These are phyloP conservation scores for Tipula unca DNA, from an alignment of 2,888 invertebrate genomes.

Conservation along the genomic window DNA sequence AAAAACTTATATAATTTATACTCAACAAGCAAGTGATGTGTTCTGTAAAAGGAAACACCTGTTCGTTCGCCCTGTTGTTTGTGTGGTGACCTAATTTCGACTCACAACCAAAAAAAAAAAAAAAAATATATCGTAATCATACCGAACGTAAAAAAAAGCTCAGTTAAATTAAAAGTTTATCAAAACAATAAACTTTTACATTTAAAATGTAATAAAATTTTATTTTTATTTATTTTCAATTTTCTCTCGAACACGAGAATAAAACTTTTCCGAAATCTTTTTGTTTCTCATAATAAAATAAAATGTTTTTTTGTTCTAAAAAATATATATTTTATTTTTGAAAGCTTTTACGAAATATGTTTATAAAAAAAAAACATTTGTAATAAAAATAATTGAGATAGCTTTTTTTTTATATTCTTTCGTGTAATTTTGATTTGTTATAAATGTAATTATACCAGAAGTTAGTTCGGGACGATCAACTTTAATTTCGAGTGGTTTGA, in stretches of 20 bases:
- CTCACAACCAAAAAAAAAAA: background rate
- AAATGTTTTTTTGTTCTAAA: background rate
- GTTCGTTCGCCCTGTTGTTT: background rate
- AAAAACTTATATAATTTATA: background rate
- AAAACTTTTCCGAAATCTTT: background rate
- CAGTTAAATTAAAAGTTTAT: slow-evolving; percentile 2
- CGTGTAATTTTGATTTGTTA: background rate
- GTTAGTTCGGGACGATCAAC: background rate
- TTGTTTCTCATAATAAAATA: background rate
- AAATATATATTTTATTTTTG: background rate
- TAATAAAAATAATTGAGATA: background rate
- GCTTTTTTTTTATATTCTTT: background rate
- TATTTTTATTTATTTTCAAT: slow-evolving; percentile 8
- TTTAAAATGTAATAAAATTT: slow-evolving; percentile 4
- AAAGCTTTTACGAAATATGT: background rate
- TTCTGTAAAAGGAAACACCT: background rate
- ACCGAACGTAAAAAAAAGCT: background rate
- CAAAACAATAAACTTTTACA: slow-evolving; percentile 14
- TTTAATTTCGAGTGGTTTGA: background rate
- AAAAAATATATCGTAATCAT: background rate
- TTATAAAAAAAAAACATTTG: background rate
- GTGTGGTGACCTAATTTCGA: background rate
- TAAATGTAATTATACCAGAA: background rate
- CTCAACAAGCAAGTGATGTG: background rate
- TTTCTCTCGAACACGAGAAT: background rate